Conservation (phyloP, 2,888 invertebrate genomes). For the Monoplex corrugatus region DNA sequence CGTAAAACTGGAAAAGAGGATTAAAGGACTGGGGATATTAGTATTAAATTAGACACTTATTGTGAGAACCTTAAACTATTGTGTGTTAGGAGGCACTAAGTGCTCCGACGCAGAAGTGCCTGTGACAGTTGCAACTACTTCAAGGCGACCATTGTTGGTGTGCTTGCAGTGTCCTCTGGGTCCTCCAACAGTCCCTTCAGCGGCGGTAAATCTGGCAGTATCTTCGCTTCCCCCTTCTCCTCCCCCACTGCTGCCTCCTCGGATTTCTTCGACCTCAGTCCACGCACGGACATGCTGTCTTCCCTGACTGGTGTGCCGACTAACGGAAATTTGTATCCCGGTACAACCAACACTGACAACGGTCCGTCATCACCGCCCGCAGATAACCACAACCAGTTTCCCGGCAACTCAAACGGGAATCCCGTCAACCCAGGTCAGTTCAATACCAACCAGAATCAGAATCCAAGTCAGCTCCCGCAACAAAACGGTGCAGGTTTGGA, state of each 20-base stretch:
- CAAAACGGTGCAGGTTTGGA: background rate
- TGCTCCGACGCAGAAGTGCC: too few relatives aligned
- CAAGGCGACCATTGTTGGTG: too few relatives aligned
- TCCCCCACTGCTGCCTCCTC: background rate
- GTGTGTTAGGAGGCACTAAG: too few relatives aligned
- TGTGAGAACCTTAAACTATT: too few relatives aligned
- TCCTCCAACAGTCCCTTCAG: background rate
- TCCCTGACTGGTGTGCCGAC: too few relatives aligned
- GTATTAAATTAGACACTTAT: too few relatives aligned
- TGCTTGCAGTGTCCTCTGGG: conserved; percentile 3
- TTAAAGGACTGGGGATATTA: too few relatives aligned
- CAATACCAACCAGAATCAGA: background rate
- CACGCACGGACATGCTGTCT: background rate
- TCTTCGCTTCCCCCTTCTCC: background rate
- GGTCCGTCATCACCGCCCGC: too few relatives aligned
- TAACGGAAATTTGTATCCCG: background rate
- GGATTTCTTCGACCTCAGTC: background rate
- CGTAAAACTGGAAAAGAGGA: too few relatives aligned
- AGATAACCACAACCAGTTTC: background rate
- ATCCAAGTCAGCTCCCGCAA: background rate
- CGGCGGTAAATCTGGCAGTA: background rate
- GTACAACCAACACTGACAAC: background rate
- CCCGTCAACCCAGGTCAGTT: too few relatives aligned
- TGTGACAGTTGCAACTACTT: too few relatives aligned
- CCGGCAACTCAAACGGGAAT: background rate